Conservation (phyloP, 2,797 vertebrate species). For the Eulemur coronatus region DNA sequence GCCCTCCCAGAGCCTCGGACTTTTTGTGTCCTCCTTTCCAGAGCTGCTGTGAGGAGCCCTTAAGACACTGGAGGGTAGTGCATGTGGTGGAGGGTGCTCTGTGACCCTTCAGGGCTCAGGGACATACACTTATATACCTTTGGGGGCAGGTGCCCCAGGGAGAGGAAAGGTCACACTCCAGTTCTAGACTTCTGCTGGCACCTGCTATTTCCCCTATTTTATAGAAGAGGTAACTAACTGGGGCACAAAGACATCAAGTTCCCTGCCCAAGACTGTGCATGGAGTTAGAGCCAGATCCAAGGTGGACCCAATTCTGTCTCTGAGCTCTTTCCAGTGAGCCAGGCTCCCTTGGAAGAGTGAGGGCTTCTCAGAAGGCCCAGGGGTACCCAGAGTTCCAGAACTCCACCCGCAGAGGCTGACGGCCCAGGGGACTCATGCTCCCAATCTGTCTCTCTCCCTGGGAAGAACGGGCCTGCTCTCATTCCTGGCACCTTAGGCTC, state of each 20-base stretch:
- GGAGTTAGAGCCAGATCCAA: background rate
- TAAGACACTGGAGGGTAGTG: background rate
- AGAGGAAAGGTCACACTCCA: background rate
- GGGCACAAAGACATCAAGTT: background rate
- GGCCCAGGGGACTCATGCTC: background rate
- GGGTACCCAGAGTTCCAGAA: background rate
- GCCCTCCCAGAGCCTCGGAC: background rate
- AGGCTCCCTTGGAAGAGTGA: background rate
- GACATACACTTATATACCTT: background rate
- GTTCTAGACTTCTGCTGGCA: background rate
- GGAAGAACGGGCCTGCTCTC: conserved; percentile 57
- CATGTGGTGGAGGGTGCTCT: background rate
- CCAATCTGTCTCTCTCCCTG: background rate
- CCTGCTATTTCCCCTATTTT: background rate
- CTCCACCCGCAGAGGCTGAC: background rate
- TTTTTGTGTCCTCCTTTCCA: background rate
- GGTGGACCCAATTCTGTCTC: background rate
- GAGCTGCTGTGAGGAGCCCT: background rate
- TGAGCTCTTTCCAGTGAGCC: background rate
- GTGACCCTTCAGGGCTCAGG: background rate
- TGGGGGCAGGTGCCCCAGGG: background rate
- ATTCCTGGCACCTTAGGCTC: conserved; percentile 46
- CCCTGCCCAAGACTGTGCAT: background rate
- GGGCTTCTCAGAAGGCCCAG: background rate
- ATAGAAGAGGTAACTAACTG: background rate